Conservation (phyloP, 2,113 vertebrate species). For the Noturus placidus region DNA sequence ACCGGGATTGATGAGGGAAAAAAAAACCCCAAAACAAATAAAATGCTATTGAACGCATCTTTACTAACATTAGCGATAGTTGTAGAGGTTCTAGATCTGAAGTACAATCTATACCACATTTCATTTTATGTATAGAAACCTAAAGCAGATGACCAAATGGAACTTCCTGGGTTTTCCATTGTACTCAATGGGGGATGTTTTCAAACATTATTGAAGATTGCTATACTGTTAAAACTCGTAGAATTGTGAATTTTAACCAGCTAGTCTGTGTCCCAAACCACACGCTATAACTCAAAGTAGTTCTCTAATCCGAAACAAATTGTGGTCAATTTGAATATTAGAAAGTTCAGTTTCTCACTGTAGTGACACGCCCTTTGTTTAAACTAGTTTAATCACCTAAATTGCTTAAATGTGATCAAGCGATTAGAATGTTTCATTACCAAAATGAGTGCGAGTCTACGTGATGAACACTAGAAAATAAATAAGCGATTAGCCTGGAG, state of each 20-base stretch:
- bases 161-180: too few species aligned
- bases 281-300: neutral
- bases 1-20: too few species aligned
- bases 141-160: too few species aligned
- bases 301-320: neutral
- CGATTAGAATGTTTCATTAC: too few species aligned
- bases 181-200: too few species aligned
- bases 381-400: neutral
- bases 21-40: neutral
- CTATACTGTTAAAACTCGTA: neutral
- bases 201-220: neutral
- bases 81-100: neutral
- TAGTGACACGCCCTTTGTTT: neutral
- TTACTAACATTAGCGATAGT: neutral
- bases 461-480: too few species aligned
- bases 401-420: too few species aligned
- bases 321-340: neutral
- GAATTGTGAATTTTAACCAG: neutral
- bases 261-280: neutral
- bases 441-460: too few species aligned
- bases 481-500: too few species aligned
- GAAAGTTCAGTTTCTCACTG: neutral
- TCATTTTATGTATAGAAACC: too few species aligned
- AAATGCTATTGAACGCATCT: neutral
- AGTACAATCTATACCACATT: neutral